These are phyloP conservation scores for Drosophila equinoxialis DNA, from an alignment of 1,140 invertebrate genomes.

Conservation along the genomic window DNA sequence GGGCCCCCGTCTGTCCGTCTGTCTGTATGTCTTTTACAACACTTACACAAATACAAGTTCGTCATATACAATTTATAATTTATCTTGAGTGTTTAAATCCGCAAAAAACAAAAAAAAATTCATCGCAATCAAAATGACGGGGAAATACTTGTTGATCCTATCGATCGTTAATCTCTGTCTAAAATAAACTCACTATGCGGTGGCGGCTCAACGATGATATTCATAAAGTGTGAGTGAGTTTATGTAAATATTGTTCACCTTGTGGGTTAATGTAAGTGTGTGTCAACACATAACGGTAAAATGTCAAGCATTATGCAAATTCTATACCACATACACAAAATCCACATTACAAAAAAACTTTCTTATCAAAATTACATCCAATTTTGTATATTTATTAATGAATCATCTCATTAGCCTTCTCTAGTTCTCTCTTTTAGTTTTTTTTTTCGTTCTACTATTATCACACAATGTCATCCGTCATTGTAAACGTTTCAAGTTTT, in stretches of 20 bases:
- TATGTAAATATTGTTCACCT: conserved; percentile 6
- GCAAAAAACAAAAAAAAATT: neutral
- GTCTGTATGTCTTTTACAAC: neutral
- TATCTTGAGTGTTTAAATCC: conserved; percentile 5
- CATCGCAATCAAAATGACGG: neutral
- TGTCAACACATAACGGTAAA: neutral
- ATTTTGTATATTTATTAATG: neutral
- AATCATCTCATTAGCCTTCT: conserved; percentile 11
- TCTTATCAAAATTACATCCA: conserved; percentile 9
- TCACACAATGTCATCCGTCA: conserved; percentile 4
- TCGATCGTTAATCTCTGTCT: conserved; percentile 5
- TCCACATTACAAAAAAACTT: too few species aligned
- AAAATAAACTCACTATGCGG: neutral
- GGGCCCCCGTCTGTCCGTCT: neutral
- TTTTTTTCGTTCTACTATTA: neutral
- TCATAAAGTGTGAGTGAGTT: neutral
- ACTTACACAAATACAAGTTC: conserved; percentile 2
- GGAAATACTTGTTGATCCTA: conserved; percentile 14
- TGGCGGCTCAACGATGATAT: conserved; percentile 7
- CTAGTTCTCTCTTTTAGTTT: neutral
- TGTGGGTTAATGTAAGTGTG: neutral
- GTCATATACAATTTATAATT: neutral
- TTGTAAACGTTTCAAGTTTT: neutral
- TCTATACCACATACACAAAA: too few species aligned
- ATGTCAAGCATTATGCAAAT: too few species aligned